A percentile compares a stretch with the other conserved stretches of the same genome.
phyloP scores from a whole-genome alignment of 2,113 vertebrate species.

The Meriones unguiculatus region DNA sequence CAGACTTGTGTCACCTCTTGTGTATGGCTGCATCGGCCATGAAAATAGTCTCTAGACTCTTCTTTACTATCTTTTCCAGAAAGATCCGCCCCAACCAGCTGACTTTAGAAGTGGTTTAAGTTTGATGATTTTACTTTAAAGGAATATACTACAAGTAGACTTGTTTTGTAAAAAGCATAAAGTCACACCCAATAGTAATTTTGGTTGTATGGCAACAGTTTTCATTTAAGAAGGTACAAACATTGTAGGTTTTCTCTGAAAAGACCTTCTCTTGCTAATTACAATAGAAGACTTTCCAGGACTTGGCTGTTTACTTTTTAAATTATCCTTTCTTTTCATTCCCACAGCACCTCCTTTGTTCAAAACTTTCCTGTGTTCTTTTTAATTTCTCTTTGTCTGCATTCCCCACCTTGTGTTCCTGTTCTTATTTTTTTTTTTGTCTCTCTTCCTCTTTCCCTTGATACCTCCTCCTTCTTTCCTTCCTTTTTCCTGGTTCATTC shows the following conservation, averaged over 20 bases:
- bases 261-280: background rate
- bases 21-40: background rate
- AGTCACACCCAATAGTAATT: background rate
- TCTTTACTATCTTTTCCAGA: background rate
- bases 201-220: background rate
- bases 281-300: background rate
- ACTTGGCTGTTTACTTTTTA: background rate
- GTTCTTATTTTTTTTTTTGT: background rate
- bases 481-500: background rate
- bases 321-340: background rate
- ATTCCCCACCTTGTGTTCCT: background rate
- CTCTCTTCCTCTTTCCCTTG: no score
- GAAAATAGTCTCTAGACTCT: background rate
- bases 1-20: background rate
- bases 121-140: slow-evolving; percentile 50
- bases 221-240: background rate
- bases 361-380: background rate
- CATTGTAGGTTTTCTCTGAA: background rate
- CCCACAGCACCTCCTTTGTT: background rate
- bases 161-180: background rate
- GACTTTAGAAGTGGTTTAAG: background rate
- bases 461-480: no score
- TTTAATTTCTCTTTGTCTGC: background rate
- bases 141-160: background rate
- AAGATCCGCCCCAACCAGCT: background rate